Evolutionary conservation across 2,113 vertebrate species (phyloP).

Genomic region (Mus spicilegus): DNA sequence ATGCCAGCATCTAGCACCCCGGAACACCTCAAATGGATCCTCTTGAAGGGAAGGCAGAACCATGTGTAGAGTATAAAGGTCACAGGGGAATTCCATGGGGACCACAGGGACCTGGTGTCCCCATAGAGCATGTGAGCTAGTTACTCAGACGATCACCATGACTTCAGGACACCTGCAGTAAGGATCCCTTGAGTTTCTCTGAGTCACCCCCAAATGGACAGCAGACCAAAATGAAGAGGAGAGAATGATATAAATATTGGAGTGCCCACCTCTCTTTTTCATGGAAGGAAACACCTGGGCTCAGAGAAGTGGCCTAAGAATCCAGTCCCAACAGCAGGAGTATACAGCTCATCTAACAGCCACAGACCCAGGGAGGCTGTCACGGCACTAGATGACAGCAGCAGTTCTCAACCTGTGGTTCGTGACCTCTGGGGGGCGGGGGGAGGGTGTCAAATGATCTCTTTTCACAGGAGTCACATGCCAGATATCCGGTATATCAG

Average conservation of each 20-base stretch:
- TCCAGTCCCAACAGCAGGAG: accelerated
- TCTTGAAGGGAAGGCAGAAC: background rate
- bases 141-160: accelerated
- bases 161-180: accelerated
- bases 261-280: background rate
- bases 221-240: background rate
- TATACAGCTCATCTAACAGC: accelerated
- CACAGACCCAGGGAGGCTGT: accelerated
- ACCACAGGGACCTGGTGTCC: background rate
- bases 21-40: background rate
- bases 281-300: background rate
- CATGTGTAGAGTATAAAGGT: background rate
- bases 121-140: background rate
- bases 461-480: background rate
- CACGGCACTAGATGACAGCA: accelerated
- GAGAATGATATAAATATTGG: accelerated
- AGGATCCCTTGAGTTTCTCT: background rate
- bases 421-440: background rate
- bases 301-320: background rate
- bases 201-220: background rate
- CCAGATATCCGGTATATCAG: background rate
- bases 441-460: background rate
- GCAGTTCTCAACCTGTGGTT: background rate
- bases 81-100: accelerated
- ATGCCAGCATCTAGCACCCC: background rate